Evolutionary conservation across 2,113 vertebrate genomes (phyloP).

Genomic region (Chionodraco myersi): DNA sequence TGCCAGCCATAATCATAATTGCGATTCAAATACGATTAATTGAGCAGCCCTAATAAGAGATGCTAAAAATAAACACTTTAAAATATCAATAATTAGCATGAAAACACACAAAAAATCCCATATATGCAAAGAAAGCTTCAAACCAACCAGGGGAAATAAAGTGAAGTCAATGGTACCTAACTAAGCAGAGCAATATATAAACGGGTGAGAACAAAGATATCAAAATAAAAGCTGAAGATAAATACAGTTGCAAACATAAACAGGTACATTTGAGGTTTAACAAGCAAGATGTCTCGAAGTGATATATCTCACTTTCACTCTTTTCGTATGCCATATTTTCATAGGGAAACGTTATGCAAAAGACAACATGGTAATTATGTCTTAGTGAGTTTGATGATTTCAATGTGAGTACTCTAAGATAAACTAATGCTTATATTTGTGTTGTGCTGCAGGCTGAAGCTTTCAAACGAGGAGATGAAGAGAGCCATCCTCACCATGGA

Average conservation of each 20-base stretch:
- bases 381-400: not conserved
- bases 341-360: not conserved
- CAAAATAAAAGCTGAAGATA: no score
- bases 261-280: not conserved
- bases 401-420: not conserved
- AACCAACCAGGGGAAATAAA: no score
- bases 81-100: no score
- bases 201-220: not conserved
- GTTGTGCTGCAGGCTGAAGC: constrained; percentile 89
- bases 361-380: not conserved
- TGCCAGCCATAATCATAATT: no score
- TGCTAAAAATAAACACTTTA: no score
- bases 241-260: no score
- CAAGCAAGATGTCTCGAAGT: not conserved
- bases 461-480: constrained; percentile 98
- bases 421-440: not conserved
- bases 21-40: no score
- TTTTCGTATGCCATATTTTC: not conserved
- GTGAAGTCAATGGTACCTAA: not conserved
- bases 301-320: not conserved
- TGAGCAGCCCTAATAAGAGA: no score
- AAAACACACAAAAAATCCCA: no score
- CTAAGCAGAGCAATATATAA: not conserved
- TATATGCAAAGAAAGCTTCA: no score
- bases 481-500: constrained; percentile 98